Conservation (phyloP, 1,140 invertebrate species). For the Magallana gigas region DNA sequence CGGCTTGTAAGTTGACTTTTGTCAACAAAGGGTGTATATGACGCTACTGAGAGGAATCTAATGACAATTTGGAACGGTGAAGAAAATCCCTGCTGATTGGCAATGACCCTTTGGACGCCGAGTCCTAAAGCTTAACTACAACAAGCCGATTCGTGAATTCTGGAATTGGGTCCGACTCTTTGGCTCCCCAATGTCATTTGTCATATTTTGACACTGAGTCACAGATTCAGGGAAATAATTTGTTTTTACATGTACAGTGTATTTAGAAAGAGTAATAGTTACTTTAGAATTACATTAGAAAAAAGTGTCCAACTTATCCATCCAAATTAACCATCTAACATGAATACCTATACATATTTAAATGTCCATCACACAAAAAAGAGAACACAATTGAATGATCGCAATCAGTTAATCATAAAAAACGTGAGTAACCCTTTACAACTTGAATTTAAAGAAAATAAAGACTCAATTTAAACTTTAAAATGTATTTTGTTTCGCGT, state of each 20-base stretch:
- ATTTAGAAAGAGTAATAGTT: too few species aligned
- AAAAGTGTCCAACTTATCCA: too few species aligned
- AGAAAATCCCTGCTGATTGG: neutral
- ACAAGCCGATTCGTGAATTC: constrained; percentile 16
- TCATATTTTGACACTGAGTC: neutral
- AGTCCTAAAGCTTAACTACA: neutral
- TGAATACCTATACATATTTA: neutral
- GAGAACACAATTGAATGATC: too few species aligned
- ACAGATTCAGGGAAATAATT: neutral
- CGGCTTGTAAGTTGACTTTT: constrained; percentile 30
- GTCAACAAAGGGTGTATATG: constrained; percentile 2
- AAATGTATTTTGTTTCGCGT: too few species aligned
- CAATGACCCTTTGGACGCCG: neutral
- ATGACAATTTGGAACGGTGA: neutral
- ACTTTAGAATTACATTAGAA: too few species aligned
- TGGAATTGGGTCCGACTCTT: neutral
- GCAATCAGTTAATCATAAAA: neutral
- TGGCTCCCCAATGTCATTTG: neutral
- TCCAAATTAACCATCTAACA: too few species aligned
- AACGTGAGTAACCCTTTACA: too few species aligned
- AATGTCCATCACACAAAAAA: too few species aligned
- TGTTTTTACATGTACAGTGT: too few species aligned
- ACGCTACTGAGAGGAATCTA: constrained; percentile 16
- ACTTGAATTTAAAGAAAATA: too few species aligned
- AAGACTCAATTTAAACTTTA: too few species aligned